Conservation (phyloP, 2,797 vertebrate species). For the Loris lydekkerianus region DNA sequence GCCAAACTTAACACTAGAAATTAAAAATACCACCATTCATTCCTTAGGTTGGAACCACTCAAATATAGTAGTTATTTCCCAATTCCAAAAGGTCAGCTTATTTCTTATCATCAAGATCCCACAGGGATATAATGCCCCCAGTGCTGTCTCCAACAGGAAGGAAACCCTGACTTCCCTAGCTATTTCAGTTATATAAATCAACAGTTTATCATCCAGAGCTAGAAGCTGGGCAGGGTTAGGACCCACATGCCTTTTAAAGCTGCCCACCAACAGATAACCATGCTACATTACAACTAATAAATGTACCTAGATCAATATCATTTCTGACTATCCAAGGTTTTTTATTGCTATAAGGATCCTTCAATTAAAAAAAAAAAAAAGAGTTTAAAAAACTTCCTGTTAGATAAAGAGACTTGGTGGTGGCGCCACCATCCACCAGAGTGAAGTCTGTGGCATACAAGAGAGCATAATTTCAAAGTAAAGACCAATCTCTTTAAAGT, state of each 20-base stretch:
- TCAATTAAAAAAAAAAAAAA: constrained; percentile 69
- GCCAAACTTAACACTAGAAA: constrained; percentile 50
- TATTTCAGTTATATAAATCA: constrained; percentile 88
- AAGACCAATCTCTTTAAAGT: constrained; percentile 30
- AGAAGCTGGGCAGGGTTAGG: constrained; percentile 43
- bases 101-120: constrained; percentile 83
- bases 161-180: constrained; percentile 88
- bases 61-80: constrained; percentile 51
- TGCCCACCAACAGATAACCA: constrained; percentile 13
- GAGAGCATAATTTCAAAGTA: constrained; percentile 44
- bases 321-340: background rate
- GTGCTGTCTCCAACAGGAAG: constrained; percentile 87
- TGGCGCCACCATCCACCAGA: constrained; percentile 23
- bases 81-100: constrained; percentile 77
- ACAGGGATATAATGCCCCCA: constrained; percentile 84
- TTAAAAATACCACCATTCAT: constrained; percentile 64
- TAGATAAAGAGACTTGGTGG: constrained; percentile 1
- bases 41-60: constrained; percentile 39
- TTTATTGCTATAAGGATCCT: constrained; percentile 32
- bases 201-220: constrained; percentile 56
- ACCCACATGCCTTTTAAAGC: constrained; percentile 61
- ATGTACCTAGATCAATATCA: constrained; percentile 51
- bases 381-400: constrained; percentile 55
- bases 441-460: constrained; percentile 9
- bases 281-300: constrained; percentile 34